A percentile compares a stretch with the other conserved stretches of the same genome.
phyloP scores from a whole-genome alignment of 2,888 invertebrate species.

The Drosophila histrio region DNA sequence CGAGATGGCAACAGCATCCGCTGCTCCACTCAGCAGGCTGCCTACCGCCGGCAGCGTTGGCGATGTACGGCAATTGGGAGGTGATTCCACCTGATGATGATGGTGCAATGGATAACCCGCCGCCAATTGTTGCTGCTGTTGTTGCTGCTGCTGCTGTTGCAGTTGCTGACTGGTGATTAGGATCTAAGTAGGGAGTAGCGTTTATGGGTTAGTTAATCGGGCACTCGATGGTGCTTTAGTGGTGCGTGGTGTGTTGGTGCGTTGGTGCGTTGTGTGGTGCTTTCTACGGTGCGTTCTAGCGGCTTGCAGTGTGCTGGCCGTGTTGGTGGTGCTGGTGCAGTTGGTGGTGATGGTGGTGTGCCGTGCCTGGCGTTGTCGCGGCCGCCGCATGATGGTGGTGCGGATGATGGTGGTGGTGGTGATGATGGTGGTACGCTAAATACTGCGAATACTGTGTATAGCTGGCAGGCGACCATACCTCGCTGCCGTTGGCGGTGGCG shows the following conservation, averaged over 20 bases:
- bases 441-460: constrained; percentile 87
- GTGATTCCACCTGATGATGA: constrained; percentile 69
- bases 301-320: constrained; percentile 82
- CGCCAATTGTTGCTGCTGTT: constrained; percentile 72
- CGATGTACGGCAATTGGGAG: constrained; percentile 65
- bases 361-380: constrained; percentile 64
- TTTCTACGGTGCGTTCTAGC: constrained; percentile 44
- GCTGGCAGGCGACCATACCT: constrained; percentile 86
- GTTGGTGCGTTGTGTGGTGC: constrained; percentile 46
- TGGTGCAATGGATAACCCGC: constrained; percentile 67
- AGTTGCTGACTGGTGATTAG: constrained; percentile 76
- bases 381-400: constrained; percentile 74
- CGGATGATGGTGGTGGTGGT: constrained; percentile 82
- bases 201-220: constrained; percentile 68
- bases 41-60: constrained; percentile 62
- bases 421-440: constrained; percentile 87
- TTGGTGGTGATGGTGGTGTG: constrained; percentile 83
- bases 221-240: constrained; percentile 32
- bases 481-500: constrained; percentile 84
- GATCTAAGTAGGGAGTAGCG: constrained; percentile 76
- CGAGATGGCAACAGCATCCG: constrained; percentile 28
- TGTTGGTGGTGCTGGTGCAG: constrained; percentile 84
- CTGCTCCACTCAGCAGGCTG: constrained; percentile 60
- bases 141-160: constrained; percentile 69
- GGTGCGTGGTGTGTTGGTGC: constrained; percentile 23